Base-by-base conservation (phyloP, 2,113 vertebrate genomes). In the Astur gentilis region DNA sequence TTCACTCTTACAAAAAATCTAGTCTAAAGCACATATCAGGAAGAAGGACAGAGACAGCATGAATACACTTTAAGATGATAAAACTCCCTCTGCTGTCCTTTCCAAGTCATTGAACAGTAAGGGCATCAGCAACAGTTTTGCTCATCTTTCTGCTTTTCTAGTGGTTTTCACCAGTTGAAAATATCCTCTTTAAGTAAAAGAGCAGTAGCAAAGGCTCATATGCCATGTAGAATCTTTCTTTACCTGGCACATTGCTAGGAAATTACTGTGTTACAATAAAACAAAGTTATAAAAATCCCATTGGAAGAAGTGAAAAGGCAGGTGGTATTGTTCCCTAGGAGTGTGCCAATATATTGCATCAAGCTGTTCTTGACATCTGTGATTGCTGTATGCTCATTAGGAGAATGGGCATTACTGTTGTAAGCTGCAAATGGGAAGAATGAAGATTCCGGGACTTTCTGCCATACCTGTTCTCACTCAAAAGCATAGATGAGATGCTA, bases 61-160 rank as follows among this genome's bases (percentile, higher is more conserved):
- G 17, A 86, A 69, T 60, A 40, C 54, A 20, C 96, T 95, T 80
- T 7, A 77, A 81, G 84, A 96, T 95, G 94, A 88, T 60, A 72
- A 97, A 96, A 96, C 97, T 97, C 96, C 97, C 94, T 96, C 95
- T 97, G 93, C 97, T 96, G 96, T 96, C 94, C 87, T 96, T 95
- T 93, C 94, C 95, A 94, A 94, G 93, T 78, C 96, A 96, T 83
- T 97, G 95, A 96, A 73, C 84, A 71, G 18, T 57, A 88, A 90
- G 65, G 71, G 84, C 67, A 79, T 87, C 89, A 83, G 42, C 86
- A 87, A 15, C 9, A 47, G 61, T 50, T 89, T 61, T 83, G 71
- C 44, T 87, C 83, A 26, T 44, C 65, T 57, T 73, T 71, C 77
- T 83, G 81, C 42, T 81, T 80, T 80, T 66, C 55, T 83, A 32